phyloP scores from a whole-genome alignment of 2,888 invertebrate genomes.

The Platypus cylindrus region DNA sequence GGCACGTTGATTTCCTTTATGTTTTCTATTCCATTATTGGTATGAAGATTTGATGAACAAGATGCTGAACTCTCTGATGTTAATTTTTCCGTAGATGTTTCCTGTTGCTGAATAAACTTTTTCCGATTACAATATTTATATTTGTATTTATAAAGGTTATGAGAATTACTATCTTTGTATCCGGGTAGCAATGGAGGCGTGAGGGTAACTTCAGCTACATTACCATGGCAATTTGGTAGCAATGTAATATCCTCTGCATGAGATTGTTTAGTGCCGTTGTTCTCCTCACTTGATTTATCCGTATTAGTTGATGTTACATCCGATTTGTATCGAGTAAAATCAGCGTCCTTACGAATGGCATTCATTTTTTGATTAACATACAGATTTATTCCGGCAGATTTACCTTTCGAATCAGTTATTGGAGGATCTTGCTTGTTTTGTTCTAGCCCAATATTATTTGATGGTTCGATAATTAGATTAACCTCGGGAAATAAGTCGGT shows the following conservation, averaged over 20 bases:
- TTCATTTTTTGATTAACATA: slow-evolving; percentile 29
- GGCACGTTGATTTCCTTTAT: no score
- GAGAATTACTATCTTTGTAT: slow-evolving; percentile 25
- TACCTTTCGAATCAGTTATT: slow-evolving; percentile 21
- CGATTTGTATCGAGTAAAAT: slow-evolving; percentile 31
- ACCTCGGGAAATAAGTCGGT: slow-evolving; percentile 69
- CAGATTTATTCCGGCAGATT: slow-evolving; percentile 30
- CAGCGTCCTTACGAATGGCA: slow-evolving; percentile 30
- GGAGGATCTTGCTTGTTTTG: slow-evolving; percentile 39
- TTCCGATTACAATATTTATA: slow-evolving; percentile 35
- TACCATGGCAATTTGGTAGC: slow-evolving; percentile 31
- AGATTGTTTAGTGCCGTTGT: no score
- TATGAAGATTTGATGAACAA: no score
- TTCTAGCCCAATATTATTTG: no score
- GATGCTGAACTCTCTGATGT: no score
- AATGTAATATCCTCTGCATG: slow-evolving; percentile 34
- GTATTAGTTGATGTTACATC: slow-evolving; percentile 18
- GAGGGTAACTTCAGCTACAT: slow-evolving; percentile 35
- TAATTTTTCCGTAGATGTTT: no score
- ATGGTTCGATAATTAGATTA: slow-evolving; percentile 56
- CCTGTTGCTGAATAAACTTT: no score
- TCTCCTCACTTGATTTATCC: slow-evolving; percentile 30
- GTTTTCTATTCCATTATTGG: no score
- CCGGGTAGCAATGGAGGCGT: slow-evolving; percentile 33
- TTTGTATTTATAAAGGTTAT: slow-evolving; percentile 32